These are phyloP conservation scores for Listronotus bonariensis DNA, from an alignment of 1,140 invertebrate genomes.

Conservation along the genomic window DNA sequence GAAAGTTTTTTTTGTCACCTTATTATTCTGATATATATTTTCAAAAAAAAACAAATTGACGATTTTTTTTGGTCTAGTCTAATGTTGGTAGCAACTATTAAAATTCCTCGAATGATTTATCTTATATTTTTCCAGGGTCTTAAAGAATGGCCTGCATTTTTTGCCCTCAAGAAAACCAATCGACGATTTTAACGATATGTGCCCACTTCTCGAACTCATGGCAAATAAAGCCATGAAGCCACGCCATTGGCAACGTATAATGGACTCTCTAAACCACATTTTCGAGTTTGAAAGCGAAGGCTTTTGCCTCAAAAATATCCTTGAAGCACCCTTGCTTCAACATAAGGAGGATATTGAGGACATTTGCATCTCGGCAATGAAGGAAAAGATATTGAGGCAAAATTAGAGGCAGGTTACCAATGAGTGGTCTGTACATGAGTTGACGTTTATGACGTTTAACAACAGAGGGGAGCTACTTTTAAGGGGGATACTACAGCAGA, in stretches of 20 bases:
- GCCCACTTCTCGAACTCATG: conserved; percentile 93
- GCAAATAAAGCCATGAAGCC: conserved; percentile 98
- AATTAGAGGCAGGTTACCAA: conserved; percentile 91
- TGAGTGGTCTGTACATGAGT: conserved; percentile 91
- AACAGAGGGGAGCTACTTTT: conserved; percentile 91
- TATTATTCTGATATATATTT: too few relatives aligned
- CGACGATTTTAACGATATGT: conserved; percentile 98
- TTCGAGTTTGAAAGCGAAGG: conserved; percentile 93
- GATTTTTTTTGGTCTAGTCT: too few relatives aligned
- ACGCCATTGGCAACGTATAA: conserved; percentile 94
- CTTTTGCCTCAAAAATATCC: conserved; percentile 92
- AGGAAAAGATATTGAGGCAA: conserved; percentile 97
- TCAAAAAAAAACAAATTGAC: too few relatives aligned
- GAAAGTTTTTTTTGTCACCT: too few relatives aligned
- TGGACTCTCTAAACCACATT: conserved; percentile 85
- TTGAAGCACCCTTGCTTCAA: conserved; percentile 91
- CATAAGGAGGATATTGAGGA: conserved; percentile 98
- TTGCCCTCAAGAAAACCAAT: conserved; percentile 94
- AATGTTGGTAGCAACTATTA: too few relatives aligned
- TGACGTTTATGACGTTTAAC: conserved; percentile 95
- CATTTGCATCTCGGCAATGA: conserved; percentile 97
- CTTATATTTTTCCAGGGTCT: conserved; percentile 87
- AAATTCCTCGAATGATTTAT: not conserved
- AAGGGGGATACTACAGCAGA: conserved; percentile 94
- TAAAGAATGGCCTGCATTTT: conserved; percentile 97